Evolutionary conservation across 2,113 vertebrate species (phyloP).

Genomic region (Odontesthes bonariensis): DNA sequence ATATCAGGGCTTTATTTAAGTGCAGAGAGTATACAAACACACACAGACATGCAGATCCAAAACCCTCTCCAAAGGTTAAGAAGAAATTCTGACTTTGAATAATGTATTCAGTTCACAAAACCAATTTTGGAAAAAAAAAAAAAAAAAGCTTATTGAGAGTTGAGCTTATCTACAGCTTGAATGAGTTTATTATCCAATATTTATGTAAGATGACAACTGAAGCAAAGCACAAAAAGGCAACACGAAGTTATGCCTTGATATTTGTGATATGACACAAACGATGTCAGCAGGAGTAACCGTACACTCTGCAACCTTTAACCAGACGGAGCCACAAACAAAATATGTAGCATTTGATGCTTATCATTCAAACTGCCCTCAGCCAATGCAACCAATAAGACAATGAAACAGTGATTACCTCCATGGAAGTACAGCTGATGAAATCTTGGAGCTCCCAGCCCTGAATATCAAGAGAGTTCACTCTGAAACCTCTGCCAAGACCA

Average conservation of each 20-base stretch:
- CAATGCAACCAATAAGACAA: background rate
- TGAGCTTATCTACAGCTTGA: background rate
- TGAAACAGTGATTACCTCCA: background rate
- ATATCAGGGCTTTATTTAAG: slow-evolving; percentile 24
- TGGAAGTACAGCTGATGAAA: background rate
- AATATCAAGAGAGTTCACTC: background rate
- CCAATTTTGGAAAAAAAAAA: background rate
- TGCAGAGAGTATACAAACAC: slow-evolving; percentile 1
- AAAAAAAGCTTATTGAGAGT: background rate
- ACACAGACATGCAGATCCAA: background rate
- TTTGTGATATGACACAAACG: slow-evolving; percentile 18
- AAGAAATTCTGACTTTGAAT: slow-evolving; percentile 11
- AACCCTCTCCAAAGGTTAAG: background rate
- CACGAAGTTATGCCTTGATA: background rate
- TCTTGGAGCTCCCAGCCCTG: background rate
- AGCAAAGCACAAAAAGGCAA: slow-evolving; percentile 2
- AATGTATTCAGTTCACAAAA: background rate
- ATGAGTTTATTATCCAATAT: slow-evolving; percentile 4
- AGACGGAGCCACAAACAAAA: background rate
- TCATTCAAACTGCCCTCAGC: background rate
- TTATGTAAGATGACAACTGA: background rate
- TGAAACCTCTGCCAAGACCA: background rate
- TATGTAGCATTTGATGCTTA: background rate
- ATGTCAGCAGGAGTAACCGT: background rate
- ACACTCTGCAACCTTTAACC: background rate